These are phyloP conservation scores for Leptosomus discolor DNA, from an alignment of 2,113 vertebrate species.

Conservation along the genomic window DNA sequence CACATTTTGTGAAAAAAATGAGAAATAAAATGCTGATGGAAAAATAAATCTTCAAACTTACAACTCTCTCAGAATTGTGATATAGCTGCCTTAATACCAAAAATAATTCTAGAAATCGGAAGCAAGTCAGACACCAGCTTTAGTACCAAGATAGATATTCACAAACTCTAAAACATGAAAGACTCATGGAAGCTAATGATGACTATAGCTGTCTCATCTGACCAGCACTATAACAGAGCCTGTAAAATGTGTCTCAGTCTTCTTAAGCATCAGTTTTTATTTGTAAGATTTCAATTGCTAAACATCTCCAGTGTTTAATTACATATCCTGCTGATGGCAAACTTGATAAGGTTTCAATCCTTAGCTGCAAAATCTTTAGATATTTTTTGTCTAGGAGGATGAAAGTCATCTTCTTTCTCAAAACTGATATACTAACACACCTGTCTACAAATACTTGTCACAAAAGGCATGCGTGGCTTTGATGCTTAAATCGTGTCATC, in stretches of 20 bases:
- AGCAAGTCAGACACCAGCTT: background rate
- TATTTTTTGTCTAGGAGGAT: background rate
- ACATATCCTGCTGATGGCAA: background rate
- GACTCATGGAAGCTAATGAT: background rate
- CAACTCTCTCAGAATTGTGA: background rate
- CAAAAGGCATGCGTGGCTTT: background rate
- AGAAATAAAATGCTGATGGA: background rate
- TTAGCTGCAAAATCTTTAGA: background rate
- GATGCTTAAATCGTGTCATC: constrained; percentile 2
- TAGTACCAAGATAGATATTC: background rate
- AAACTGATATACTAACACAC: background rate
- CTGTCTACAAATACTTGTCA: background rate
- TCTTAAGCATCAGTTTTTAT: background rate
- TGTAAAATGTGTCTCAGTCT: background rate
- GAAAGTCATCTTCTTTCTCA: background rate
- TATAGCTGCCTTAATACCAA: background rate
- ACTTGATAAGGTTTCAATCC: background rate
- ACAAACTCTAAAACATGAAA: background rate
- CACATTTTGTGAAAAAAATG: background rate
- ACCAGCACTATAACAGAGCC: background rate
- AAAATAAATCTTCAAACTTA: background rate
- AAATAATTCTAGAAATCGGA: background rate
- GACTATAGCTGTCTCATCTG: background rate
- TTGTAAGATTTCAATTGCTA: background rate
- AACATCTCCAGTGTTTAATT: background rate